These are phyloP conservation scores for Eilema griseolum DNA, from an alignment of 2,888 invertebrate species.

Conservation along the genomic window DNA sequence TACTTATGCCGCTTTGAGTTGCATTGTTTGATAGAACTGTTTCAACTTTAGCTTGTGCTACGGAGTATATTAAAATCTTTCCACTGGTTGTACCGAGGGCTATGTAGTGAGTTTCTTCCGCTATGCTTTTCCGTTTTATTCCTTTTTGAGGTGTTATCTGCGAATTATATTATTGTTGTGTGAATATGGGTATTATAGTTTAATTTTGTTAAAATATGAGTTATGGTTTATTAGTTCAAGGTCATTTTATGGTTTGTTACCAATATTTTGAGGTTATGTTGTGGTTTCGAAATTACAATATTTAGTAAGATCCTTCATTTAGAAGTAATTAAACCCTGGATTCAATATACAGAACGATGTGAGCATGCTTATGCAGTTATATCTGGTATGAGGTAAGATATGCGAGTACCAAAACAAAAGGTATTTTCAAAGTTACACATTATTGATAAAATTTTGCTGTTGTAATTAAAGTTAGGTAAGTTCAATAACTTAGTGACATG, in stretches of 20 bases:
- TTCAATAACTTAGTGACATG: neutral
- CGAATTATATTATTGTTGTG: neutral
- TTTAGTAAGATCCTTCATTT: neutral
- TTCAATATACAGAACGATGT: neutral
- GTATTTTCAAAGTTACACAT: neutral
- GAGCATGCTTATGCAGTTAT: neutral
- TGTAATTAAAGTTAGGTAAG: neutral
- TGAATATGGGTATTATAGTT: neutral
- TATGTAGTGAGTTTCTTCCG: conserved; percentile 82
- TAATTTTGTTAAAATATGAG: no score
- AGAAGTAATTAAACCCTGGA: neutral
- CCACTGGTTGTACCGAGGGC: conserved; percentile 92
- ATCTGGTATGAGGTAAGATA: neutral
- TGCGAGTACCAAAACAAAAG: neutral
- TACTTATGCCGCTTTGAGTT: conserved; percentile 68
- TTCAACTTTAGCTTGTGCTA: conserved; percentile 89
- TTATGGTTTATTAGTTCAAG: neutral
- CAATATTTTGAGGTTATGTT: conserved; percentile 12
- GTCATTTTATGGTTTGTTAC: neutral
- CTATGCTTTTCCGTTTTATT: conserved; percentile 63
- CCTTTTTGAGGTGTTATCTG: conserved; percentile 48
- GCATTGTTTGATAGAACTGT: conserved; percentile 80
- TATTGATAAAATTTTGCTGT: neutral
- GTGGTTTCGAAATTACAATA: neutral
- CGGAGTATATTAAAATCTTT: conserved; percentile 90